A percentile compares a stretch with the other conserved stretches of the same genome.
These are phyloP conservation scores for Eulemur rufifrons DNA, from an alignment of 2,113 vertebrate genomes.

Conservation along the genomic window DNA sequence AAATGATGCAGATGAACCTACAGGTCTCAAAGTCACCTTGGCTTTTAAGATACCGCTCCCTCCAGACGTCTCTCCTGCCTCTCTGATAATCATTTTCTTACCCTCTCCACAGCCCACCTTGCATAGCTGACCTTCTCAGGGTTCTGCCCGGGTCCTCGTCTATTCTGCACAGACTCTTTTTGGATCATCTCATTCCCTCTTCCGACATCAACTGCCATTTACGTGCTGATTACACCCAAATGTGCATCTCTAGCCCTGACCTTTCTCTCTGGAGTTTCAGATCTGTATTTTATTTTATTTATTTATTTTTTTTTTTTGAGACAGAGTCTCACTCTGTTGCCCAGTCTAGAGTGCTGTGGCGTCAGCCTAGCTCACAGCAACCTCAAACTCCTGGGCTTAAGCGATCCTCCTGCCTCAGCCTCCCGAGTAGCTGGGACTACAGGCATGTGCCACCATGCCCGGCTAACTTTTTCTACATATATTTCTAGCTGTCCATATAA, in stretches of 20 bases:
- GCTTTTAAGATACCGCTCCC: neutral
- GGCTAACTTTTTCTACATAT: no score
- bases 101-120: neutral
- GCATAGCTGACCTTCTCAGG: neutral
- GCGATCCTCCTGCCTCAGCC: no score
- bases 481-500: no score
- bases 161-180: no score
- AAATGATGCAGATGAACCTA: no score
- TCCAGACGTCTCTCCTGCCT: neutral
- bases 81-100: neutral
- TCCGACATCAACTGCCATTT: neutral
- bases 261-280: neutral
- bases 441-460: no score
- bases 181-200: neutral
- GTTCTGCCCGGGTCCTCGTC: neutral
- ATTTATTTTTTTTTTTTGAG: no score
- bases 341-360: no score
- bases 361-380: no score
- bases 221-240: neutral
- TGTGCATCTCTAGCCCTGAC: neutral
- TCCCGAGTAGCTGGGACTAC: no score
- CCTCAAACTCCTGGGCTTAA: no score
- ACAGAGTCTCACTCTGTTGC: no score
- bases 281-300: neutral
- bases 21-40: neutral